These are phyloP conservation scores for Xerus inauris DNA, from an alignment of 2,113 vertebrate species.

Conservation along the genomic window DNA sequence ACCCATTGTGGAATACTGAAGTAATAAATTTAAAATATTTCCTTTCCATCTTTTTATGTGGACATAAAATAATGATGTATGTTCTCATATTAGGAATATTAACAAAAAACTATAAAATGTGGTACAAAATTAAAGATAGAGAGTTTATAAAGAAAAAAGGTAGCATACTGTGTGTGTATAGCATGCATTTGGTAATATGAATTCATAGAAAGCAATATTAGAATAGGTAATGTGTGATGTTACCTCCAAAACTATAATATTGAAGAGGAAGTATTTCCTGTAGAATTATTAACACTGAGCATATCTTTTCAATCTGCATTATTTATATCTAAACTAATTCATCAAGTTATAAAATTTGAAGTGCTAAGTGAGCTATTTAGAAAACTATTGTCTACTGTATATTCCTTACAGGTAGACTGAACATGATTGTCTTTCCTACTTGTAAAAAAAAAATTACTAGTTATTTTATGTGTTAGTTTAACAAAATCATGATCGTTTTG, in stretches of 20 bases:
- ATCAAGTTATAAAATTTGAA: constrained; percentile 30
- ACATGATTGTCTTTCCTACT: not conserved
- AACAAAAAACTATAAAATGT: not conserved
- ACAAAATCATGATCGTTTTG: constrained; percentile 3
- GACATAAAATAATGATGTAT: not conserved
- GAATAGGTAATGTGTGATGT: not conserved
- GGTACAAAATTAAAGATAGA: not conserved
- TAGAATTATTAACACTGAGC: not conserved
- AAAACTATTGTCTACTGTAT: not conserved
- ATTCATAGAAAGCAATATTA: not conserved
- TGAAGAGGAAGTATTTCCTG: constrained; percentile 14
- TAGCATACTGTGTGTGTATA: not conserved
- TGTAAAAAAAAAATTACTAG: not conserved
- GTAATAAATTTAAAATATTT: constrained; percentile 9
- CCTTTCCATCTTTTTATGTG: not conserved
- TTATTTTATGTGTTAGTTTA: constrained; percentile 6
- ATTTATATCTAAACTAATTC: constrained; percentile 1
- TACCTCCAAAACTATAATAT: not conserved
- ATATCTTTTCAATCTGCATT: not conserved
- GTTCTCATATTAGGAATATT: not conserved
- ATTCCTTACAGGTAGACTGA: not conserved
- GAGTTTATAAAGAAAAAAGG: not conserved
- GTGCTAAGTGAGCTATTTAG: not conserved
- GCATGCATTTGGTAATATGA: not conserved
- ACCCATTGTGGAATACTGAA: not conserved